Percentiles rank a stretch among this genome's conserved stretches.
phyloP scores from a whole-genome alignment of 2,113 vertebrate genomes.

The Ginglymostoma cirratum region DNA sequence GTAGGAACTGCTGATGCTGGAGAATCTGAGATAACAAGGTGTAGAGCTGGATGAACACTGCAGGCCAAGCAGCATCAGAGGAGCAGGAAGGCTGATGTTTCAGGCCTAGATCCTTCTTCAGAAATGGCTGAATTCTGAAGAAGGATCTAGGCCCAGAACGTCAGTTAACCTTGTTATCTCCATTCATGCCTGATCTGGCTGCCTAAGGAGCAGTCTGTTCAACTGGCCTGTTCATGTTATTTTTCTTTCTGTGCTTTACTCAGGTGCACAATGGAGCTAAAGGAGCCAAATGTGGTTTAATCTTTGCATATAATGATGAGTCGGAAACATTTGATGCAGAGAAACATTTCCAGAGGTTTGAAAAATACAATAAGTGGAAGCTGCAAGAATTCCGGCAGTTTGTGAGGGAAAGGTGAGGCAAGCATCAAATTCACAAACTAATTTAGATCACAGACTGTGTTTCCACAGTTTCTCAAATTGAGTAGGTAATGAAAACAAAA shows the following conservation, averaged over 20 bases:
- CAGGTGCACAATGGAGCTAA: constrained; percentile 90
- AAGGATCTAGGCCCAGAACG: too few species aligned
- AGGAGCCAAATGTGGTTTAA: constrained; percentile 86
- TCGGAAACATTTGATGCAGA: constrained; percentile 77
- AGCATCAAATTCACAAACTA: neutral
- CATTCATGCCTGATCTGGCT: neutral
- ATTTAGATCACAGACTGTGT: neutral
- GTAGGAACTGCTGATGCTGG: too few species aligned
- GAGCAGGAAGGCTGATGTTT: too few species aligned
- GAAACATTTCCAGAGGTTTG: constrained; percentile 83
- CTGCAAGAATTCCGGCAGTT: constrained; percentile 80
- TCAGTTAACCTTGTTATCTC: too few species aligned
- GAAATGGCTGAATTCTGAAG: too few species aligned
- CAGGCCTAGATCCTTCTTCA: too few species aligned
- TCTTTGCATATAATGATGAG: constrained; percentile 77
- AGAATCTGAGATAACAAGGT: too few species aligned
- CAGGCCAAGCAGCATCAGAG: too few species aligned
- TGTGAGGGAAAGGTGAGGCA: constrained; percentile 71
- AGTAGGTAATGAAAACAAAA: neutral
- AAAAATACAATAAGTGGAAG: constrained; percentile 78
- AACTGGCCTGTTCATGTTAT: neutral
- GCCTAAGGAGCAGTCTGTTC: too few species aligned
- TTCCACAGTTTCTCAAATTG: neutral
- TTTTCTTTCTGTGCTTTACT: constrained; percentile 2
- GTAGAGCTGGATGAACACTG: too few species aligned